These are phyloP conservation scores for Pachypanchax playfairii DNA, from an alignment of 2,113 vertebrate species.

Conservation along the genomic window DNA sequence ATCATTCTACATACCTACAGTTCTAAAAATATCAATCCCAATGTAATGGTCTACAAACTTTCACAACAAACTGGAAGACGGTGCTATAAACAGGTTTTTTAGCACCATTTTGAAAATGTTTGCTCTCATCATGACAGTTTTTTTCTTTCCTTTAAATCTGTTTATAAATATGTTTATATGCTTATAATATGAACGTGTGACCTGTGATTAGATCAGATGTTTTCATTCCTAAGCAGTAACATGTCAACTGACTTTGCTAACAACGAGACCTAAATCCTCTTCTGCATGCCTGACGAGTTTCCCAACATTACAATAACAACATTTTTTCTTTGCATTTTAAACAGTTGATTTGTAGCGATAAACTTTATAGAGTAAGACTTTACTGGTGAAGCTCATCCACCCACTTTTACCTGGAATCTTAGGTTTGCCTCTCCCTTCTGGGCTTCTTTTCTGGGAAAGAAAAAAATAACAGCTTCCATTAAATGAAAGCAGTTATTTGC, in stretches of 20 bases:
- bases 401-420: not conserved
- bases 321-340: not conserved
- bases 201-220: not conserved
- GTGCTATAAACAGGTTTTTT: slow-evolving; percentile 15
- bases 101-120: too few species aligned
- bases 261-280: not conserved
- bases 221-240: not conserved
- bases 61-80: slow-evolving; percentile 55
- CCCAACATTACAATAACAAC: not conserved
- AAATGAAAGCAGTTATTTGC: not conserved
- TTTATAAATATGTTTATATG: not conserved
- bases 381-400: not conserved
- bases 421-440: not conserved
- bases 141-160: not conserved
- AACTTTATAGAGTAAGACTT: not conserved
- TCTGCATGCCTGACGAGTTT: not conserved
- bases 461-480: not conserved
- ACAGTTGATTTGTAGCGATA: not conserved
- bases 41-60: slow-evolving; percentile 20
- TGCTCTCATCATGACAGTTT: too few species aligned
- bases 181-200: too few species aligned
- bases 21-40: slow-evolving; percentile 55
- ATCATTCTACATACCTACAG: slow-evolving; percentile 24
- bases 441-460: not conserved
- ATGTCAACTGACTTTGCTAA: not conserved